Percentiles rank a stretch among this genome's conserved stretches.
Evolutionary conservation across 2,113 vertebrate genomes (phyloP).

Genomic region (Cygnus buccinator): DNA sequence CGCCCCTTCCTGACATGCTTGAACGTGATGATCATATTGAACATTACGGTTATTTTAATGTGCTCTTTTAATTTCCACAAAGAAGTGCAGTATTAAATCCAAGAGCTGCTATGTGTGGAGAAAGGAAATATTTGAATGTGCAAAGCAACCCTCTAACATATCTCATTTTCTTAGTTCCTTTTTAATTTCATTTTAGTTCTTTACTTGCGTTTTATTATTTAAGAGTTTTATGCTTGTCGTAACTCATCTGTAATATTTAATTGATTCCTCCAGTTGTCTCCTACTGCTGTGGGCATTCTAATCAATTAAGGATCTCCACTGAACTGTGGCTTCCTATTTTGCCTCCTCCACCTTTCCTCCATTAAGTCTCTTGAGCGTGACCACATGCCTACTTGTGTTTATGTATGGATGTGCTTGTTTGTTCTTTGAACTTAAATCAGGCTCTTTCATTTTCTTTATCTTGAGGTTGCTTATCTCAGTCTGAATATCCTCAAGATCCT

Average conservation of each 20-base stretch:
- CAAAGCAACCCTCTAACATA: not conserved
- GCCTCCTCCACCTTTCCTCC: slow-evolving; percentile 25
- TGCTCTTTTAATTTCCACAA: slow-evolving; percentile 19
- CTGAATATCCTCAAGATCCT: slow-evolving; percentile 30
- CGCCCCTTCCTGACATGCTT: not conserved
- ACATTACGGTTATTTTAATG: not conserved
- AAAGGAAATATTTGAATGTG: not conserved
- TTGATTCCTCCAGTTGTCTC: slow-evolving; percentile 44
- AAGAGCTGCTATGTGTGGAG: not conserved
- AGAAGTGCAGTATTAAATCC: not conserved
- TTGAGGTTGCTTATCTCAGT: not conserved
- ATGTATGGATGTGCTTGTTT: not conserved
- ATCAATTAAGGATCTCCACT: slow-evolving; percentile 66
- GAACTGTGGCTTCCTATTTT: slow-evolving; percentile 56
- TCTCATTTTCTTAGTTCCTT: not conserved
- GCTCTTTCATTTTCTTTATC: slow-evolving; percentile 43
- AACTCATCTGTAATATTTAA: slow-evolving; percentile 62
- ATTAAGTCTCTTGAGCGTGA: slow-evolving; percentile 12
- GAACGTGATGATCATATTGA: not conserved
- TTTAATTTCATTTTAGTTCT: not conserved
- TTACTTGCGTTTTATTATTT: not conserved
- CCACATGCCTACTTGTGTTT: not conserved
- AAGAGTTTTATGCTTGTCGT: slow-evolving; percentile 46
- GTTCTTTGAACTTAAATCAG: slow-evolving; percentile 22
- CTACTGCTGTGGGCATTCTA: slow-evolving; percentile 51